A percentile compares a stretch with the other conserved stretches of the same genome.
phyloP scores from a whole-genome alignment of 2,113 vertebrate species.

The Pampusana beccarii region DNA sequence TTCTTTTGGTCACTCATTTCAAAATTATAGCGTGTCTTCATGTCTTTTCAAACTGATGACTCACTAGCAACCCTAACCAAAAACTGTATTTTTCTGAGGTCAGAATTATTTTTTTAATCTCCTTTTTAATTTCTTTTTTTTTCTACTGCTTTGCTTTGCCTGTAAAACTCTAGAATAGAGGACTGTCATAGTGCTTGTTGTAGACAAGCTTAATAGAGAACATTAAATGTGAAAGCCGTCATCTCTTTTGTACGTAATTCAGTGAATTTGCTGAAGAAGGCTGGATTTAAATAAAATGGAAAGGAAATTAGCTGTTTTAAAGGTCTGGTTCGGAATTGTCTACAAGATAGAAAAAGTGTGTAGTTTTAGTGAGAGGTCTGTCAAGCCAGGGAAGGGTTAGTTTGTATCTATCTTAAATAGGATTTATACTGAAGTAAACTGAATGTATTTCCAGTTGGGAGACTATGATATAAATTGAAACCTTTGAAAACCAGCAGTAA shows the following conservation, averaged over 20 bases:
- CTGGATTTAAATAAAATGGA: not conserved
- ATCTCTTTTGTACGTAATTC: not conserved
- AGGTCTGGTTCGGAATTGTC: not conserved
- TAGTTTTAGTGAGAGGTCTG: not conserved
- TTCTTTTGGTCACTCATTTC: not conserved
- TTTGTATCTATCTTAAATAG: not conserved
- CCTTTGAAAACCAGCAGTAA: slow-evolving; percentile 25
- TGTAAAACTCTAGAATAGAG: not conserved
- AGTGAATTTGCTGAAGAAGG: not conserved
- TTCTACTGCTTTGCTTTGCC: not conserved
- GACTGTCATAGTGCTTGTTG: not conserved
- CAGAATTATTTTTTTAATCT: not conserved
- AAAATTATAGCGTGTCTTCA: not conserved
- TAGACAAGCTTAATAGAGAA: not conserved
- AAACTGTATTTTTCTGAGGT: not conserved
- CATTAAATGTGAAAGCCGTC: not conserved
- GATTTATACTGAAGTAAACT: slow-evolving; percentile 26
- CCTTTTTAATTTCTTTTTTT: not conserved
- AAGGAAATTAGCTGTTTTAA: not conserved
- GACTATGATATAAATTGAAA: slow-evolving; percentile 21
- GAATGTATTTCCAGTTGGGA: slow-evolving; percentile 24
- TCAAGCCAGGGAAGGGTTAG: not conserved
- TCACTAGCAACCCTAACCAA: not conserved
- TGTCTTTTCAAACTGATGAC: not conserved
- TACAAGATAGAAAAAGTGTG: not conserved